phyloP scores from a whole-genome alignment of 2,113 vertebrate species.

The Choloepus hoffmanni region DNA sequence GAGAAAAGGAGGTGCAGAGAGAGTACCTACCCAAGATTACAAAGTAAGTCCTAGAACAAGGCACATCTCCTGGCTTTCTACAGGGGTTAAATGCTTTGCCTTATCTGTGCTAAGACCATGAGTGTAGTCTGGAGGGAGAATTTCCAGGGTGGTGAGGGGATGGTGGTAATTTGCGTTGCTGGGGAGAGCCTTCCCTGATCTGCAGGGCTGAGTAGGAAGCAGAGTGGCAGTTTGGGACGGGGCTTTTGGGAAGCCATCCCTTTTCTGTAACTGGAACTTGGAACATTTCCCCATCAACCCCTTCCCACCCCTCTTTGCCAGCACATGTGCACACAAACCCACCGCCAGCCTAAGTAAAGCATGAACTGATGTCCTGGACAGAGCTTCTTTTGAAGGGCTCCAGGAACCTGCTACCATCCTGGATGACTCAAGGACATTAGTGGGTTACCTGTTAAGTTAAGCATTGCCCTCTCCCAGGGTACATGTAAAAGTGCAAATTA shows the following conservation, averaged over 20 bases:
- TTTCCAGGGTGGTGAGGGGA: accelerated
- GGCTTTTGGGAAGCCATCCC: neutral
- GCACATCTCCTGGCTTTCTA: neutral
- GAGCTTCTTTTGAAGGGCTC: neutral
- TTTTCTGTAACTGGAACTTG: neutral
- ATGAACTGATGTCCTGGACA: neutral
- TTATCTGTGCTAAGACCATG: neutral
- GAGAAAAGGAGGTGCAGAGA: neutral
- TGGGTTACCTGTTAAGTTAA: neutral
- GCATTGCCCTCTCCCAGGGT: neutral
- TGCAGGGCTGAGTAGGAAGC: neutral
- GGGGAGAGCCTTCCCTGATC: neutral
- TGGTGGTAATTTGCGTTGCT: too few species aligned
- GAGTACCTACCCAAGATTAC: neutral
- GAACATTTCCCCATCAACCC: neutral
- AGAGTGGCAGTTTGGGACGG: neutral
- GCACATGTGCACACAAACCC: neutral
- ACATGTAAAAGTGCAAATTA: neutral
- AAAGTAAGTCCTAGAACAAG: neutral
- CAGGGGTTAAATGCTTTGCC: neutral
- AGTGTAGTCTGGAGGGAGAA: neutral
- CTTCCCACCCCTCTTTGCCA: too few species aligned
- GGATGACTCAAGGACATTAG: neutral
- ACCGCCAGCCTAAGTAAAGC: neutral
- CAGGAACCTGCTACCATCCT: neutral